A percentile compares a stretch with the other conserved stretches of the same genome.
Evolutionary conservation across 2,797 vertebrate genomes (phyloP).

Genomic region (Monodelphis domestica): DNA sequence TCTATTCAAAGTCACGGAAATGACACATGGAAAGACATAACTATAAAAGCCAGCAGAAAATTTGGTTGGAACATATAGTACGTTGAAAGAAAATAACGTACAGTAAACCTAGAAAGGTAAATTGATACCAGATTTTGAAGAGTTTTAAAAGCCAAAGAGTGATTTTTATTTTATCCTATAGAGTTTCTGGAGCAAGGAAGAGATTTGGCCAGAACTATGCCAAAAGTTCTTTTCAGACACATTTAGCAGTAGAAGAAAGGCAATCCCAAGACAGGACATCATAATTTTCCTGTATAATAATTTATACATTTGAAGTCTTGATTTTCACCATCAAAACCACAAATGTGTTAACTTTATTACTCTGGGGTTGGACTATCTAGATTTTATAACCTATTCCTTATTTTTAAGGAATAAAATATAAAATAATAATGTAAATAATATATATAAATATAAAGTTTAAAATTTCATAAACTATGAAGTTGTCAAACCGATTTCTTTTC

Average conservation of each 20-base stretch:
- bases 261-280: background rate
- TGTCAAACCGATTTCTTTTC: background rate
- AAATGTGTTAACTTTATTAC: background rate
- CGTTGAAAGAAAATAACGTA: background rate
- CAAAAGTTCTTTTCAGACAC: background rate
- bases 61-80: background rate
- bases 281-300: background rate
- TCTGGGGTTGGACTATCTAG: background rate
- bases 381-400: background rate
- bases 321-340: background rate
- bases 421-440: no score
- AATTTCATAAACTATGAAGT: background rate
- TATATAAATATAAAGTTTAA: no score
- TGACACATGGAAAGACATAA: background rate
- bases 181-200: background rate
- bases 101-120: background rate
- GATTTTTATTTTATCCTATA: background rate
- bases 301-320: background rate
- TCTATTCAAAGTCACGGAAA: background rate
- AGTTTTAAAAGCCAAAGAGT: background rate
- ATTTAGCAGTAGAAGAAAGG: background rate
- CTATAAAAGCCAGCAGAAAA: background rate
- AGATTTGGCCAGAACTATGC: background rate
- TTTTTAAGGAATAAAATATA: no score
- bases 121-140: background rate